phyloP scores from a whole-genome alignment of 1,140 invertebrate genomes.

The Drosophila mayri region DNA sequence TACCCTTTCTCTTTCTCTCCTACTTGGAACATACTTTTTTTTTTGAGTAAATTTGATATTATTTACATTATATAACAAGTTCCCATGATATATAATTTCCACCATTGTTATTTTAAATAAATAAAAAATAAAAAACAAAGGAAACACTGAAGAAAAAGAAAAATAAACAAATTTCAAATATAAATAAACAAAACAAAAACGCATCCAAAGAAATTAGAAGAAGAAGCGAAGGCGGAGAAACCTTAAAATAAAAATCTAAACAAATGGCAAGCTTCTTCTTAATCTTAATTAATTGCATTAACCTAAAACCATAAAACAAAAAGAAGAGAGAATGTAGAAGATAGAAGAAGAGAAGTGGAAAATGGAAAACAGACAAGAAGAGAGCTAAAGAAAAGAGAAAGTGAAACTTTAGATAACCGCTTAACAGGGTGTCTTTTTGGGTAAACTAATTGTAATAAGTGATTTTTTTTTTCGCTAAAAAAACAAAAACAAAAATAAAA shows the following conservation, averaged over 20 bases:
- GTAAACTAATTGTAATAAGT: slow-evolving; percentile 46
- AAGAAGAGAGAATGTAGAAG: background rate
- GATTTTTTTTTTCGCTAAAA: slow-evolving; percentile 48
- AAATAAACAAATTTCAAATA: slow-evolving; percentile 53
- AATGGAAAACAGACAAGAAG: background rate
- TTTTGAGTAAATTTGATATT: slow-evolving; percentile 48
- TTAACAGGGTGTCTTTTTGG: slow-evolving; percentile 44
- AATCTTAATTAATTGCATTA: slow-evolving; percentile 47
- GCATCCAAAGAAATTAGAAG: background rate
- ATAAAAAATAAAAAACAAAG: slow-evolving; percentile 23
- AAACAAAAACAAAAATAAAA: background rate
- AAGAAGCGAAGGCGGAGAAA: slow-evolving; percentile 6
- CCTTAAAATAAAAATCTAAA: slow-evolving; percentile 42
- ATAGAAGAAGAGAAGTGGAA: background rate
- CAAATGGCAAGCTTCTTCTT: slow-evolving; percentile 49
- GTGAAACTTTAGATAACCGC: slow-evolving; percentile 47
- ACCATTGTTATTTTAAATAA: slow-evolving; percentile 76
- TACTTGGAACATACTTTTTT: slow-evolving; percentile 16
- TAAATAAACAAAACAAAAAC: slow-evolving; percentile 35
- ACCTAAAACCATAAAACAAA: slow-evolving; percentile 20
- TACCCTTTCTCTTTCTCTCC: slow-evolving; percentile 14
- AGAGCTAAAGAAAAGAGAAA: background rate
- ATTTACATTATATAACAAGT: slow-evolving; percentile 45
- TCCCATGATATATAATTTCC: slow-evolving; percentile 51
- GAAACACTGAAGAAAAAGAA: slow-evolving; percentile 27